Conservation (phyloP, 37 sponge, comb jelly and placozoan species). For the Halichondria panicea region DNA sequence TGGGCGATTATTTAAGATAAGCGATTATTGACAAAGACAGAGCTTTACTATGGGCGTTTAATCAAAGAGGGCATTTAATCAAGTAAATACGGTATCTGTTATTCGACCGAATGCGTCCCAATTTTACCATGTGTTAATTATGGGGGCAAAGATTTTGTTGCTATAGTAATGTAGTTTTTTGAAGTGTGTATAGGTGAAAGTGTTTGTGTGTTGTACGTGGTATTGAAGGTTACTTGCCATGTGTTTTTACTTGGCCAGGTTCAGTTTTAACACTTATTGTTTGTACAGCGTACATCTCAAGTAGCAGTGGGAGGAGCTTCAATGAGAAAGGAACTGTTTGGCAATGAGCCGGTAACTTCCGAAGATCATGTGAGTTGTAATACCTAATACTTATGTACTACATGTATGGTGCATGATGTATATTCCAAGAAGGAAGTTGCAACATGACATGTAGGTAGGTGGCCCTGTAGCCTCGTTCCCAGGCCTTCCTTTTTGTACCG, state of each 20-base stretch:
- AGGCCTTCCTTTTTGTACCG: too few relatives aligned
- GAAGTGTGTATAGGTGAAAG: background rate
- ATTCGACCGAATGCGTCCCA: too few relatives aligned
- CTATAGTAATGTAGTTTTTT: background rate
- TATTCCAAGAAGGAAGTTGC: too few relatives aligned
- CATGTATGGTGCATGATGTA: too few relatives aligned
- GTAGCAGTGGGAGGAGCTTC: slow-evolving; percentile 53
- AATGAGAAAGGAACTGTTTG: slow-evolving; percentile 45
- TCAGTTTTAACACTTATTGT: background rate
- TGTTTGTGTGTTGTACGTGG: background rate
- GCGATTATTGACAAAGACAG: too few relatives aligned
- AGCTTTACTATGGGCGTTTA: too few relatives aligned
- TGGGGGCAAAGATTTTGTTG: background rate
- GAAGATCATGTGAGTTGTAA: slow-evolving; percentile 69
- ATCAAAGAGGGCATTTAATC: too few relatives aligned
- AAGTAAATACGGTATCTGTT: too few relatives aligned
- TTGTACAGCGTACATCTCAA: slow-evolving; percentile 55
- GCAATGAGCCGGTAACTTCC: slow-evolving; percentile 59
- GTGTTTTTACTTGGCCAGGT: background rate
- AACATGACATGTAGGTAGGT: too few relatives aligned
- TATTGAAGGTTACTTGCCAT: background rate
- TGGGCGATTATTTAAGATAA: too few relatives aligned
- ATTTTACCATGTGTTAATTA: background rate
- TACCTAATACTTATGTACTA: background rate
- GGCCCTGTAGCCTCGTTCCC: too few relatives aligned